Base-by-base conservation (phyloP, 2,113 vertebrate genomes). In the Oreotrochilus melanogaster region DNA sequence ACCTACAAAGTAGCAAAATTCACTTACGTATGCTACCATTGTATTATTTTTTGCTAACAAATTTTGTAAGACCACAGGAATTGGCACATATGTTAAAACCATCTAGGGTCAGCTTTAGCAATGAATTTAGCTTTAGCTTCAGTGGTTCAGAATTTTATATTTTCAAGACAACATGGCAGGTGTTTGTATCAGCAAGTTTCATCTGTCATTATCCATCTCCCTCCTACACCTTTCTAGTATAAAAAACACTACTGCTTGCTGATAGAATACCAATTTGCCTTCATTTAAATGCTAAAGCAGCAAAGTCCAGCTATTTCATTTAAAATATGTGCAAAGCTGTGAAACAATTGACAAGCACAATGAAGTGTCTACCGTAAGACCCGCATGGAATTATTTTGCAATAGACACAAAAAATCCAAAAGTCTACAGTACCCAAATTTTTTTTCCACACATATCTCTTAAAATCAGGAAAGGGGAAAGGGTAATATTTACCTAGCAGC, bases 241-340 rank as follows among this genome's bases (percentile, higher is more conserved):
- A 94, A 95, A 74, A 83, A n/a, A 30, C 60, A 53, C 60, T 95
- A 95, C 65, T 88, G 92, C 92, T 97, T 95, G 75, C 91, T 81
- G 74, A 96, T 72, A 95, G 96, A 95, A 97, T 95, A 89, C 78
- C 96, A 91, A 98, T 96, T 94, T 88, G 86, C 86, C 90, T 96
- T 96, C 53, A 96, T 97, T 98, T 95, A 97, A 96, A 86, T 93
- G 78, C 81, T 64, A 93, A 89, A 95, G 91, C 69, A 94, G 89
- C 70, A 62, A 6, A 95, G 64, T 89, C 81, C 72, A 96, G 81
- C 79, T 54, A 83, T 51, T 67, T 89, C 87, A 86, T 92, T 95
- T 96, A 87, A 97, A 97, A 91, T 69, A 76, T 9, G 47, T 83
- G 95, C 86, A 93, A 92, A 94, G 66, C 65, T 72, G 87, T 86